phyloP scores from a whole-genome alignment of 2,113 vertebrate species.

The Bungarus multicinctus region DNA sequence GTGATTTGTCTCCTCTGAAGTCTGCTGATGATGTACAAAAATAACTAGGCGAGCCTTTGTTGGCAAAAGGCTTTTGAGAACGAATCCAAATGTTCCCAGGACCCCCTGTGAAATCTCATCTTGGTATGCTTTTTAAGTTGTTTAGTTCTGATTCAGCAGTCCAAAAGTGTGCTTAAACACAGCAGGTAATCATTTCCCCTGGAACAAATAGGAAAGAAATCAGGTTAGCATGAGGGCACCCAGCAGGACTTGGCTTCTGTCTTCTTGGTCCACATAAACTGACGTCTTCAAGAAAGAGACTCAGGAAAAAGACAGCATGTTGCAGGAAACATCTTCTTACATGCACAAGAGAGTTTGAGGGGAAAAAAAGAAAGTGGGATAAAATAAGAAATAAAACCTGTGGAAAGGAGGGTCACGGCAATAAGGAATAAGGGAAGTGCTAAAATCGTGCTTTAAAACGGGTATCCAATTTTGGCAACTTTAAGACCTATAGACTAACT shows the following conservation, averaged over 20 bases:
- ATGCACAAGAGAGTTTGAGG: slow-evolving; percentile 72
- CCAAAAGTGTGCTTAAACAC: slow-evolving; percentile 74
- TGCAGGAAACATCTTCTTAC: slow-evolving; percentile 79
- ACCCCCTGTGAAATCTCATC: slow-evolving; percentile 67
- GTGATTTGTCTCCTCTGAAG: slow-evolving; percentile 57
- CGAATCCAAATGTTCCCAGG: slow-evolving; percentile 59
- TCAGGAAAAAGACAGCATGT: slow-evolving; percentile 80
- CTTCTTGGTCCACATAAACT: slow-evolving; percentile 77
- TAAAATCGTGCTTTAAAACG: background rate
- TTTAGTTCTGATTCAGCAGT: slow-evolving; percentile 75
- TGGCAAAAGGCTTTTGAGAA: slow-evolving; percentile 56
- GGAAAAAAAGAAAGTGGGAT: slow-evolving; percentile 64
- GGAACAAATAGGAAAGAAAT: slow-evolving; percentile 79
- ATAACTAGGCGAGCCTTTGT: slow-evolving; percentile 52
- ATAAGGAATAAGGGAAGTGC: background rate
- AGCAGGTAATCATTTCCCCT: slow-evolving; percentile 73
- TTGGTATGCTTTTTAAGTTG: slow-evolving; percentile 68
- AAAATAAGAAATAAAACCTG: slow-evolving; percentile 74
- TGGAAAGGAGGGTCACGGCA: slow-evolving; percentile 34
- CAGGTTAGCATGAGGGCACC: slow-evolving; percentile 77
- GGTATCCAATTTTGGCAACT: background rate
- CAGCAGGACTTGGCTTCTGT: slow-evolving; percentile 75
- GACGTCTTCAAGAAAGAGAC: slow-evolving; percentile 79
- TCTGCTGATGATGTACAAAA: slow-evolving; percentile 56
- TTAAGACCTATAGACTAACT: background rate